These are phyloP conservation scores for Delia radicum DNA, from an alignment of 1,140 invertebrate species.

Conservation along the genomic window DNA sequence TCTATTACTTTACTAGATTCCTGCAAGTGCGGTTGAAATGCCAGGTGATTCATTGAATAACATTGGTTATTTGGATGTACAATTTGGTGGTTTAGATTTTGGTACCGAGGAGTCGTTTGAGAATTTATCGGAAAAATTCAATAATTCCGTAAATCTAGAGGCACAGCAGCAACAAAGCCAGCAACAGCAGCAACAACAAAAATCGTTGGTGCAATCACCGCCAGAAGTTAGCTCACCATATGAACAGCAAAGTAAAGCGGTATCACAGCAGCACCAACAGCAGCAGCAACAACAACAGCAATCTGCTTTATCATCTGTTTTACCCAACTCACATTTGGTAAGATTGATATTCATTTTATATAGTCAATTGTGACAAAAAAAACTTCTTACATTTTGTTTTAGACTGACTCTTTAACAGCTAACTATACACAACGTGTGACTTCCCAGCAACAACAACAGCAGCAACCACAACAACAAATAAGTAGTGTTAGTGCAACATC, in stretches of 20 bases:
- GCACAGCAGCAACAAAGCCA: slow-evolving; percentile 37
- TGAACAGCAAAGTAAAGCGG: slow-evolving; percentile 43
- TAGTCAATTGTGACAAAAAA: background rate
- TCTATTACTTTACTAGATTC: slow-evolving; percentile 66
- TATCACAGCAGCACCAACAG: slow-evolving; percentile 31
- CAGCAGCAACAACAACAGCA: slow-evolving; percentile 33
- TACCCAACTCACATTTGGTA: slow-evolving; percentile 52
- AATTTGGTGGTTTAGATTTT: slow-evolving; percentile 90
- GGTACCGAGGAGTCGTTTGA: slow-evolving; percentile 64
- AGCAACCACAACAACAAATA: slow-evolving; percentile 25
- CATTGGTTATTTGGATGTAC: slow-evolving; percentile 84
- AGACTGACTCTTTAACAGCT: slow-evolving; percentile 45
- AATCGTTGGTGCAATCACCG: slow-evolving; percentile 26
- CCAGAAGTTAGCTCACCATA: slow-evolving; percentile 44
- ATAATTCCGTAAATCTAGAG: slow-evolving; percentile 45
- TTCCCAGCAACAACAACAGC: slow-evolving; percentile 35
- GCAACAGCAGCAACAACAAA: slow-evolving; percentile 23
- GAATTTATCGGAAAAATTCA: slow-evolving; percentile 58
- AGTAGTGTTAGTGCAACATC: slow-evolving; percentile 30
- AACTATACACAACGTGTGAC: slow-evolving; percentile 42
- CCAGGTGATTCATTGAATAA: slow-evolving; percentile 76
- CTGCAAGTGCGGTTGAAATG: slow-evolving; percentile 93
- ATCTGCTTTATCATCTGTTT: slow-evolving; percentile 41
- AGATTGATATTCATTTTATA: slow-evolving; percentile 21
- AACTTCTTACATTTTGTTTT: background rate